Conservation (phyloP, 2,888 invertebrate genomes). For the Phorcus lineatus region DNA sequence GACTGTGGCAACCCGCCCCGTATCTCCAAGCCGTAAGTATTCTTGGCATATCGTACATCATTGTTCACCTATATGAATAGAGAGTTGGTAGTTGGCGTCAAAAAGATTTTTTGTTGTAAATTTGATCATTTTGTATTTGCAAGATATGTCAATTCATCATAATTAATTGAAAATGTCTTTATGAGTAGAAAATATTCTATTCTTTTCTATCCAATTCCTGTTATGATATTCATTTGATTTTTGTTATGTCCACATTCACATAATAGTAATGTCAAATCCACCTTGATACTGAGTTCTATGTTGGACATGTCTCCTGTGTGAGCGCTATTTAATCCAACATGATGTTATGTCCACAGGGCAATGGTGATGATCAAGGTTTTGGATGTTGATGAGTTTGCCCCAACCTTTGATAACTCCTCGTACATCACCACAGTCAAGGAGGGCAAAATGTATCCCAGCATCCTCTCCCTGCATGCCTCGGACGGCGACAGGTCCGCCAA, state of each 20-base stretch:
- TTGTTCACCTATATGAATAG: background rate
- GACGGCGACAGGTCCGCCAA: conserved; percentile 97
- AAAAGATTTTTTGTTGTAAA: too few relatives aligned
- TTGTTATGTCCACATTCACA: too few relatives aligned
- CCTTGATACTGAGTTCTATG: too few relatives aligned
- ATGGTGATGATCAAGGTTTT: conserved; percentile 95
- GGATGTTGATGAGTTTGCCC: conserved; percentile 96
- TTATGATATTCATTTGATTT: too few relatives aligned
- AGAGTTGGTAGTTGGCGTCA: too few relatives aligned
- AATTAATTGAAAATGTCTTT: too few relatives aligned
- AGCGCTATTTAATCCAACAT: too few relatives aligned
- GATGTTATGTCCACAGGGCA: conserved; percentile 80
- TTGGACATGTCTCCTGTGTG: too few relatives aligned
- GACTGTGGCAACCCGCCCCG: conserved; percentile 81
- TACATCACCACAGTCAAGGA: conserved; percentile 94
- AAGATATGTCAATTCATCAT: too few relatives aligned
- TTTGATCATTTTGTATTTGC: too few relatives aligned
- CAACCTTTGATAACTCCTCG: conserved; percentile 91
- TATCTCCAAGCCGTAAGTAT: conserved; percentile 49
- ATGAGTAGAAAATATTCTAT: too few relatives aligned
- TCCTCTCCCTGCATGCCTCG: conserved; percentile 91
- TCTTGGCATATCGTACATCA: background rate
- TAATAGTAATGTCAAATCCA: too few relatives aligned
- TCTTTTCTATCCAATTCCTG: background rate
- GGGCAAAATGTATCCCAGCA: conserved; percentile 84